Evolutionary conservation across 2,797 vertebrate genomes (phyloP).

Genomic region (Naso thynnoides): DNA sequence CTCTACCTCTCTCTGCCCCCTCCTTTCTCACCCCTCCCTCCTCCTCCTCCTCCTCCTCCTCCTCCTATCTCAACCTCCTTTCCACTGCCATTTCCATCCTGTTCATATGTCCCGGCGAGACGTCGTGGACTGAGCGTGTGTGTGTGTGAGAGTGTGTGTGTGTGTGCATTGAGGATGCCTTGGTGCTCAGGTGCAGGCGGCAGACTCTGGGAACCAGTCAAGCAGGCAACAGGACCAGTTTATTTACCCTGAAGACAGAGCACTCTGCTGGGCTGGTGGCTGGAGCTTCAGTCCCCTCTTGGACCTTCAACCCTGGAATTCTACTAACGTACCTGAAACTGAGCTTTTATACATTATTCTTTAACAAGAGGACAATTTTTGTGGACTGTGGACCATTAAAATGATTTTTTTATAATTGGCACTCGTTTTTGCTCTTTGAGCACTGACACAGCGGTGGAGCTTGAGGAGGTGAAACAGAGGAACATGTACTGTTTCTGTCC

Average conservation of each 20-base stretch:
- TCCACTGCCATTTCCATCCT: conserved; percentile 70
- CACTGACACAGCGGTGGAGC: conserved; percentile 26
- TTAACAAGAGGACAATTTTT: conserved; percentile 23
- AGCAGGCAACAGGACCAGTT: conserved; percentile 53
- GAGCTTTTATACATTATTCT: conserved; percentile 46
- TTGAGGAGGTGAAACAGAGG: conserved; percentile 34
- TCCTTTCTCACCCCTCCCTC: conserved; percentile 36
- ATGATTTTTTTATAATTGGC: conserved; percentile 1
- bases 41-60: conserved; percentile 20
- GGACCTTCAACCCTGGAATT: conserved; percentile 53
- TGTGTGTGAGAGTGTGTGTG: conserved; percentile 28
- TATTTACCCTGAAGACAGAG: conserved; percentile 51
- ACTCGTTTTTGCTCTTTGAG: conserved; percentile 56
- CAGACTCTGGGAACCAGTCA: conserved; percentile 55
- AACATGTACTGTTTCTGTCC: conserved; percentile 34
- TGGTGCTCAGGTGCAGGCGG: conserved; percentile 65
- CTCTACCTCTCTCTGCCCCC: conserved; percentile 56
- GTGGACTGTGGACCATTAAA: conserved; percentile 26
- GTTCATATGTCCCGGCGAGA: conserved; percentile 64
- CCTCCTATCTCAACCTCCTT: conserved; percentile 65
- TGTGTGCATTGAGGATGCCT: conserved; percentile 60
- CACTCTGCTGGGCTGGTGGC: conserved; percentile 46
- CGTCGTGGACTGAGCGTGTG: conserved; percentile 41
- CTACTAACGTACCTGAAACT: conserved; percentile 13
- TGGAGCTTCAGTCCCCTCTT: conserved; percentile 46